Conservation (phyloP, 1,140 invertebrate species). For the Drosophila repleta region DNA sequence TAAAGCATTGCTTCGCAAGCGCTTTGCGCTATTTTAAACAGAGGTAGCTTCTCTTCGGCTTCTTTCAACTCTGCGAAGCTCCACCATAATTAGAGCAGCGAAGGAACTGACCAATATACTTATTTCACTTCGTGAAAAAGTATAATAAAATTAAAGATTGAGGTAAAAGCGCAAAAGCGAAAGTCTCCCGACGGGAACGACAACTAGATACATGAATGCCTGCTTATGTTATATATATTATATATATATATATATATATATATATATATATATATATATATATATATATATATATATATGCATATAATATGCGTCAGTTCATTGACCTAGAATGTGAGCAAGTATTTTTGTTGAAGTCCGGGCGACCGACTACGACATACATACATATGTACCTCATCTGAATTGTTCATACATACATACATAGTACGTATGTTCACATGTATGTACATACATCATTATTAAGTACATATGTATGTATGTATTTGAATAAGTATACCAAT, state of each 20-base stretch:
- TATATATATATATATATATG: neutral
- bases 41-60: no score
- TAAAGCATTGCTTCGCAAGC: no score
- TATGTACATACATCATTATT: neutral
- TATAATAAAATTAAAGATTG: neutral
- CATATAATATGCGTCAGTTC: conserved; percentile 14
- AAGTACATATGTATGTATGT: neutral
- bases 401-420: neutral
- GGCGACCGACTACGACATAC: conserved; percentile 3
- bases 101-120: no score
- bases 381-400: conserved; percentile 1
- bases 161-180: conserved; percentile 2
- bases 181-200: neutral
- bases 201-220: conserved; percentile 1
- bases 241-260: neutral
- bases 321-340: conserved; percentile 28
- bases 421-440: neutral
- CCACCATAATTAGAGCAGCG: no score
- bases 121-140: no score
- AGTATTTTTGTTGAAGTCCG: conserved; percentile 14
- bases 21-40: no score
- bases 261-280: neutral
- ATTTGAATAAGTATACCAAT: neutral
- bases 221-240: neutral
- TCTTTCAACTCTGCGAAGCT: no score